Evolutionary conservation across 92 coral and sea anemone genomes (phyloP).

Genomic region (Ricordea florida): DNA sequence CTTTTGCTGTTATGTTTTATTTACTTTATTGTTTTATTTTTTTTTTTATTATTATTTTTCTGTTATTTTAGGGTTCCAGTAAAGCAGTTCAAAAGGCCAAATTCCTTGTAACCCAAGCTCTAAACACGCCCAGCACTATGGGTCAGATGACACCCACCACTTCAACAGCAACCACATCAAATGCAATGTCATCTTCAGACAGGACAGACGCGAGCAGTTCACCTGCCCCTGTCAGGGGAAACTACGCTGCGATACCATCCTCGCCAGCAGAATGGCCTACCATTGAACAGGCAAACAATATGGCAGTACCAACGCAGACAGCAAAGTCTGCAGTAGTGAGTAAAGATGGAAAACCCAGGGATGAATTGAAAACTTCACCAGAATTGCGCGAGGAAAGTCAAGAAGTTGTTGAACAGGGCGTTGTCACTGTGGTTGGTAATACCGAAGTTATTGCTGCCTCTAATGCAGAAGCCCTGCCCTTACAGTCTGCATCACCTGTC

Average conservation of each 20-base stretch:
- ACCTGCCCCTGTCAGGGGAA: slow-evolving; percentile 76
- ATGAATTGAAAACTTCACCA: slow-evolving; percentile 49
- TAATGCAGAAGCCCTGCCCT: neutral
- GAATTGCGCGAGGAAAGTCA: slow-evolving; percentile 26
- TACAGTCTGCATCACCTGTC: slow-evolving; percentile 22
- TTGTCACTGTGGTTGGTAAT: neutral
- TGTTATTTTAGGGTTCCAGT: slow-evolving; percentile 77
- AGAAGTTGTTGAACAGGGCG: slow-evolving; percentile 37
- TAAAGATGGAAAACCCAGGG: slow-evolving; percentile 48
- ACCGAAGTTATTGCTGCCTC: neutral
- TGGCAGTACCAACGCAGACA: slow-evolving; percentile 29
- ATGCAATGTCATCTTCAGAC: slow-evolving; percentile 56
- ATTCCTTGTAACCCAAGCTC: slow-evolving; percentile 93
- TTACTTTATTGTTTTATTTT: too few species aligned
- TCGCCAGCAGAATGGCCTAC: slow-evolving; percentile 97
- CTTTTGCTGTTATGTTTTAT: too few species aligned
- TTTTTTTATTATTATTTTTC: neutral
- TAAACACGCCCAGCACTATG: slow-evolving; percentile 94
- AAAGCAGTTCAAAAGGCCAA: slow-evolving; percentile 97
- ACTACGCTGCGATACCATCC: slow-evolving; percentile 85
- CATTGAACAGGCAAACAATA: slow-evolving; percentile 89
- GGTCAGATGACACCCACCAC: slow-evolving; percentile 70
- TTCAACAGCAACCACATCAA: slow-evolving; percentile 64
- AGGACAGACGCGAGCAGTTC: slow-evolving; percentile 51
- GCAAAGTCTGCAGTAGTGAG: neutral